phyloP scores from a whole-genome alignment of 2,888 invertebrate species.

The Hirtodrosophila histrioides region DNA sequence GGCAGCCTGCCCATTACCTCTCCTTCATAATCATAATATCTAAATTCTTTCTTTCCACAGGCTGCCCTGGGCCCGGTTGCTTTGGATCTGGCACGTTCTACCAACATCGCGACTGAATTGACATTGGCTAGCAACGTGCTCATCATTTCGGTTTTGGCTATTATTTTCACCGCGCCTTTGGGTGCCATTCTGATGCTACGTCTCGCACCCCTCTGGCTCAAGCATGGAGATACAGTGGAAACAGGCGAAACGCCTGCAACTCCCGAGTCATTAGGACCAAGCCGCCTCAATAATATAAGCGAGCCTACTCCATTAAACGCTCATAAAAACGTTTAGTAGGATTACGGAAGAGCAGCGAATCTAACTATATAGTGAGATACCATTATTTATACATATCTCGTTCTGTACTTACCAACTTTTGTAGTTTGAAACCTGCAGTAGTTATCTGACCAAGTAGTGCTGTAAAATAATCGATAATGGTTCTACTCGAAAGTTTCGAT shows the following conservation, averaged over 20 bases:
- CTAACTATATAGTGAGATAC: constrained; percentile 1
- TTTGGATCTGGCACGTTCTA: constrained; percentile 85
- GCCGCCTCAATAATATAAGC: constrained; percentile 4
- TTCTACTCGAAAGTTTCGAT: too few relatives aligned
- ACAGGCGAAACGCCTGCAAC: constrained; percentile 30
- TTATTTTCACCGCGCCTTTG: constrained; percentile 86
- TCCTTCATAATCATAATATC: constrained; percentile 9
- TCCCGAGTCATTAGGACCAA: constrained; percentile 1
- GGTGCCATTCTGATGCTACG: constrained; percentile 85
- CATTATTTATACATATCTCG: background rate
- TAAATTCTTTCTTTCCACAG: constrained; percentile 80
- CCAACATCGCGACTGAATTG: constrained; percentile 64
- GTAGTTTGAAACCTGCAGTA: too few relatives aligned
- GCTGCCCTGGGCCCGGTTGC: constrained; percentile 88
- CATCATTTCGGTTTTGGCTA: constrained; percentile 86
- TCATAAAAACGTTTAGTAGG: constrained; percentile 26
- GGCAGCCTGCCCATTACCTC: constrained; percentile 18
- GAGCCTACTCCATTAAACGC: constrained; percentile 18
- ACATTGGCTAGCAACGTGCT: constrained; percentile 85
- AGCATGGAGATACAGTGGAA: constrained; percentile 61
- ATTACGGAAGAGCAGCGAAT: background rate
- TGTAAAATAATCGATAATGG: too few relatives aligned
- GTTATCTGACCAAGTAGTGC: too few relatives aligned
- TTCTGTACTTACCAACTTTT: background rate
- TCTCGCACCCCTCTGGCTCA: constrained; percentile 83